phyloP scores from a whole-genome alignment of 2,888 invertebrate genomes.

The Psylliodes chrysocephalus region DNA sequence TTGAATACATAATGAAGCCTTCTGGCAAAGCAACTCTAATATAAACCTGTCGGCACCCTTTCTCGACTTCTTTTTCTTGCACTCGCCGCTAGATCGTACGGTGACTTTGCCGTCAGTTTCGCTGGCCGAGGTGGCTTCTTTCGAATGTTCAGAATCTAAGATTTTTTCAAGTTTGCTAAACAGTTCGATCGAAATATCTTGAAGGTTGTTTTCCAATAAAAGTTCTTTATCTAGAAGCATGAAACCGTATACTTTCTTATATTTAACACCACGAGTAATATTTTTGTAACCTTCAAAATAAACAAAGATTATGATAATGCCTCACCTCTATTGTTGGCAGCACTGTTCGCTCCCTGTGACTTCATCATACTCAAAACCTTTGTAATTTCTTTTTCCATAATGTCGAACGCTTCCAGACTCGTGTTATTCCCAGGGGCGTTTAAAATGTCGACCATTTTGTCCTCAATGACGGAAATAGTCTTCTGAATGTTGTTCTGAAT shows the following conservation, averaged over 20 bases:
- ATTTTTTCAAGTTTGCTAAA: slow-evolving; percentile 46
- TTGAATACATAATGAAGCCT: too few species aligned
- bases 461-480: slow-evolving; percentile 54
- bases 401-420: slow-evolving; percentile 50
- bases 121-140: slow-evolving; percentile 33
- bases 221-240: too few species aligned
- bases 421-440: slow-evolving; percentile 34
- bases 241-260: too few species aligned
- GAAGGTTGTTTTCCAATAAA: slow-evolving; percentile 33
- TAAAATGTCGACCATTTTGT: slow-evolving; percentile 53
- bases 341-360: not conserved
- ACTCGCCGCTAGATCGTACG: slow-evolving; percentile 6
- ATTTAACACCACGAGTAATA: too few species aligned
- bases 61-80: not conserved
- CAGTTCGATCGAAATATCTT: slow-evolving; percentile 41
- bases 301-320: too few species aligned
- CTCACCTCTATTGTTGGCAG: too few species aligned
- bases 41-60: not conserved
- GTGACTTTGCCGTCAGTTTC: slow-evolving; percentile 27
- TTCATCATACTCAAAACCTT: slow-evolving; percentile 53
- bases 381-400: slow-evolving; percentile 55
- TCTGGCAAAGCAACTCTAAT: too few species aligned
- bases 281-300: too few species aligned
- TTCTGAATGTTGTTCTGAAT: slow-evolving; percentile 55
- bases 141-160: slow-evolving; percentile 41